Base-by-base conservation (phyloP, 2,888 invertebrate species). In the Cryptocheilus praepositus region DNA sequence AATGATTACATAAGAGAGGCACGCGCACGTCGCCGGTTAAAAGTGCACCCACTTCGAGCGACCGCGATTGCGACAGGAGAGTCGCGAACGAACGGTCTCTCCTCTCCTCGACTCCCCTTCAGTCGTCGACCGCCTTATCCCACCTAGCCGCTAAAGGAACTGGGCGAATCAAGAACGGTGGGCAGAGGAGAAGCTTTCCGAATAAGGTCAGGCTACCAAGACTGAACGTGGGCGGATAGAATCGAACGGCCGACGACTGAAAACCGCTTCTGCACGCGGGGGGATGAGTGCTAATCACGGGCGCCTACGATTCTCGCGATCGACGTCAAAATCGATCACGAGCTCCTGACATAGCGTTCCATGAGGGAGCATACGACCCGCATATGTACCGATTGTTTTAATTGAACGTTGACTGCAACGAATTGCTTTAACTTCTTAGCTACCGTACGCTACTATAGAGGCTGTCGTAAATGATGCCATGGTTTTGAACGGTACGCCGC, bases 201-300 rank as follows among this genome's bases (percentile, higher is more conserved):
- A 87, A 87, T 88, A 88, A 87, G 86, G 87, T 86, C 83, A 85
- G 84, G 81, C 79, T 78, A 74, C 78, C 81, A 77, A 82, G 81
- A 79, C 80, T 75, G 75, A 74, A 77, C 77, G 83, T 85, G 83
- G 81, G 84, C 81, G 80, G 63, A 61, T 58, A 71, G 76, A 76
- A 78, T 77, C 80, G 70, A 67, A 62, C 71, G 73, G 69, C 71
- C 65, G 67, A 11, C 16, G 60, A 51, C 60, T 49, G 58, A 46
- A 45, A 57, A 57, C 21, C 49, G 16, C 49, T 49, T 19, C 49
- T n/a, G 16, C 49, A 16, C 3, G 19, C 19, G 16, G 49, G 13
- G 49, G 36, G 36, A 36, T 36, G 36, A 36, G 36, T 18, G 49
- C 18, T 18, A 49, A 49, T 49, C 18, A 13, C 18, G 76, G 72